phyloP scores from a whole-genome alignment of 2,888 invertebrate species.

The Escarpia spicata region DNA sequence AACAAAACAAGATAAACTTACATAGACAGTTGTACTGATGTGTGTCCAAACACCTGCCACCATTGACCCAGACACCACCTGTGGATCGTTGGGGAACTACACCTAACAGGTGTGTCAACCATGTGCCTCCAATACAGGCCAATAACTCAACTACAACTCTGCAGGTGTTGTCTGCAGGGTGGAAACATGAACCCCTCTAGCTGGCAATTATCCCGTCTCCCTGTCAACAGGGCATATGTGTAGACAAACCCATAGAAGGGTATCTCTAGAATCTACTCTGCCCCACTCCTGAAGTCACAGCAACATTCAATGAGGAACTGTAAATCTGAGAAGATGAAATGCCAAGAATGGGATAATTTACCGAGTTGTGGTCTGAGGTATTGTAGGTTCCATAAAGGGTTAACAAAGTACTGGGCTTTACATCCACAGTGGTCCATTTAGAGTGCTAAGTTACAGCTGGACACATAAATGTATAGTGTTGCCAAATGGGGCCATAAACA shows the following conservation, averaged over 20 bases:
- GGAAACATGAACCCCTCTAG: background rate
- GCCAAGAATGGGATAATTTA: background rate
- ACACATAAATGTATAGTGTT: slow-evolving; percentile 1
- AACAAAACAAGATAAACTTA: too few species aligned
- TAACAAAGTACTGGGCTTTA: background rate
- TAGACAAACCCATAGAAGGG: background rate
- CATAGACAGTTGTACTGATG: background rate
- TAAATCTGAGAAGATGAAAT: background rate
- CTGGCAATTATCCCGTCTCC: background rate
- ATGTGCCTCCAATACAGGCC: background rate
- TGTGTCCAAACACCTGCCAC: background rate
- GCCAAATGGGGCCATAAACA: background rate
- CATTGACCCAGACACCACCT: background rate
- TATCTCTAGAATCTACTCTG: background rate
- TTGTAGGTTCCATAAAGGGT: background rate
- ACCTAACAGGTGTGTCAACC: background rate
- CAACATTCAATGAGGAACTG: background rate
- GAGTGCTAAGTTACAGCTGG: background rate
- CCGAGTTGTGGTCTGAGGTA: background rate
- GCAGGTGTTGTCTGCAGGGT: background rate
- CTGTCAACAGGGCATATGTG: background rate
- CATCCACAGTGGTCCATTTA: background rate
- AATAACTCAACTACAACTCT: background rate
- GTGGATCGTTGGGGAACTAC: background rate
- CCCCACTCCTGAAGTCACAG: background rate